These are phyloP conservation scores for Cairina moschata DNA, from an alignment of 2,113 vertebrate genomes.

Conservation along the genomic window DNA sequence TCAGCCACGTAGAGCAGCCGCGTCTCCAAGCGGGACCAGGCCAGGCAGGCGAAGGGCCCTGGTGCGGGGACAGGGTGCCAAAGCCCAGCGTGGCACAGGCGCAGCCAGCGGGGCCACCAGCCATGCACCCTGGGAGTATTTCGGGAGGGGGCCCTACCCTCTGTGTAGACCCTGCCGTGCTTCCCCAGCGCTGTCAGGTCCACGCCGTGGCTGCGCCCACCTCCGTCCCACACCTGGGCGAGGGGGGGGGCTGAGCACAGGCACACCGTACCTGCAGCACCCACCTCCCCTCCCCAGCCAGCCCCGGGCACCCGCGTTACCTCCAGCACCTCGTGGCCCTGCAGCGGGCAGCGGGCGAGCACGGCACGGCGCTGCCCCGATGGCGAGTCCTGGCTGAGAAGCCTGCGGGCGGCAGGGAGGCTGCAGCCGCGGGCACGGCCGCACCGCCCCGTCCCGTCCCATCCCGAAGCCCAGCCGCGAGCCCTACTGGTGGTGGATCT, in stretches of 20 bases:
- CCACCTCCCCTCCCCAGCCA: rapidly evolving
- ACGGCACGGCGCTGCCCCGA: constrained; percentile 55
- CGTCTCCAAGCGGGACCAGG: constrained; percentile 93
- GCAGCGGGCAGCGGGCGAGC: constrained; percentile 77
- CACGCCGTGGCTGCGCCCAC: constrained; percentile 85
- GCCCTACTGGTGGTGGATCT: constrained; percentile 90
- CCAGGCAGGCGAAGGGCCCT: constrained; percentile 94
- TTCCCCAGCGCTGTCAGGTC: constrained; percentile 89
- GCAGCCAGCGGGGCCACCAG: rapidly evolving
- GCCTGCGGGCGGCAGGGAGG: constrained; percentile 64
- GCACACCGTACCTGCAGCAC: rapidly evolving
- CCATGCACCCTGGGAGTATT: rapidly evolving
- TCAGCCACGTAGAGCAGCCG: constrained; percentile 93
- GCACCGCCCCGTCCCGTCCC: rapidly evolving
- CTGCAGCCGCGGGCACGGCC: rapidly evolving
- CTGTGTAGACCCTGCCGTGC: constrained; percentile 90
- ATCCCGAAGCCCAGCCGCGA: rapidly evolving
- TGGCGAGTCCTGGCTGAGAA: constrained; percentile 89
- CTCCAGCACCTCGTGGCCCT: constrained; percentile 87
- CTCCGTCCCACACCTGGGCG: constrained; percentile 88
- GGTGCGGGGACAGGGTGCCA: background rate
- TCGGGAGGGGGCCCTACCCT: constrained; percentile 74
- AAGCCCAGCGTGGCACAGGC: background rate
- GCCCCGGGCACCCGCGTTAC: constrained; percentile 31
- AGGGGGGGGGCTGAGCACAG: rapidly evolving